These are phyloP conservation scores for Lochmaea capreae DNA, from an alignment of 2,888 invertebrate genomes.

Conservation along the genomic window DNA sequence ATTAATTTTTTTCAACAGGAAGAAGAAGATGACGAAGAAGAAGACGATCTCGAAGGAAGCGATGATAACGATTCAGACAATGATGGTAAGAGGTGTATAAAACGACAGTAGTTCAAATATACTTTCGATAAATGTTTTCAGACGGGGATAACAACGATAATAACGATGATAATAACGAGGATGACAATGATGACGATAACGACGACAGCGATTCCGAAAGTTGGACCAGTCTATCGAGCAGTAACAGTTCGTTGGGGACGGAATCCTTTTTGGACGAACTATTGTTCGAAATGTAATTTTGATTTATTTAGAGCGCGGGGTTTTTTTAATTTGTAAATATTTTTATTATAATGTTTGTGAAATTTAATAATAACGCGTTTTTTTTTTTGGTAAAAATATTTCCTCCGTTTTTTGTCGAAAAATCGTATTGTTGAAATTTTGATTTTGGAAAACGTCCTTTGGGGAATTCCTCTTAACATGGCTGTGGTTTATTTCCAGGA, in stretches of 20 bases:
- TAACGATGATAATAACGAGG: constrained; percentile 62
- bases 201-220: constrained; percentile 49
- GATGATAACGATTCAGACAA: constrained; percentile 73
- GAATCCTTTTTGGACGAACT: constrained; percentile 45
- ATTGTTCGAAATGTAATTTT: constrained; percentile 37
- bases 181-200: constrained; percentile 51
- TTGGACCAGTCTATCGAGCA: constrained; percentile 50
- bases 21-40: constrained; percentile 73
- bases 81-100: constrained; percentile 54
- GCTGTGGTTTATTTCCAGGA: not conserved
- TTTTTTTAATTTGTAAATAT: not conserved
- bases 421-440: not conserved
- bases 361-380: not conserved
- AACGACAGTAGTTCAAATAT: not conserved
- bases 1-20: constrained; percentile 24
- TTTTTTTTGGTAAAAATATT: too few species aligned
- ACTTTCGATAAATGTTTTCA: not conserved
- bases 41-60: constrained; percentile 72
- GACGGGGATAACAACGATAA: constrained; percentile 56
- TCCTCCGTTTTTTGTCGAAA: not conserved
- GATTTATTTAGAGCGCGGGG: not conserved
- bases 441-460: not conserved
- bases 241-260: constrained; percentile 40
- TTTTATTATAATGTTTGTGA: not conserved
- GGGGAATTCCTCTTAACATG: not conserved